phyloP scores from a whole-genome alignment of 1,140 invertebrate species.

The Drosophila tropicalis region DNA sequence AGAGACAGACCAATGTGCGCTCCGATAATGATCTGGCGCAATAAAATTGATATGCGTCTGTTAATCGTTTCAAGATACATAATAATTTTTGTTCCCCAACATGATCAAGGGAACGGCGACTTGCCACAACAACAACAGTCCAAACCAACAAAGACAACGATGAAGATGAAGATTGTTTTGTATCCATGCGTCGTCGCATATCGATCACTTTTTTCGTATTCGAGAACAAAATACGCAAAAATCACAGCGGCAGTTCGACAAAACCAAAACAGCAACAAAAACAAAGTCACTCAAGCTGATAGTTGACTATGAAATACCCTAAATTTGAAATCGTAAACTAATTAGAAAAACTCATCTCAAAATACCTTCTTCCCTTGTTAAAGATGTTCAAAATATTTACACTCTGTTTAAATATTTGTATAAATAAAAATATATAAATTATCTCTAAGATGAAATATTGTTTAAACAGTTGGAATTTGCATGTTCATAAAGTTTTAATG shows the following conservation, averaged over 20 bases:
- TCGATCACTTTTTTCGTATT: constrained; percentile 57
- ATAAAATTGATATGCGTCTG: constrained; percentile 80
- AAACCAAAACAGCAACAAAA: not conserved
- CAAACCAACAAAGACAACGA: constrained; percentile 22
- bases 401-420: no score
- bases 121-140: constrained; percentile 25
- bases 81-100: constrained; percentile 70
- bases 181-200: constrained; percentile 53
- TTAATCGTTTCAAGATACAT: constrained; percentile 79
- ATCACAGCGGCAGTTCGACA: constrained; percentile 59
- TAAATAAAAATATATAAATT: no score
- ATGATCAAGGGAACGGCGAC: constrained; percentile 30
- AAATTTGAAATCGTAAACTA: not conserved
- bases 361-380: no score
- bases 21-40: constrained; percentile 74
- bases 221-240: constrained; percentile 64
- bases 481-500: no score
- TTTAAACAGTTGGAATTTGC: no score
- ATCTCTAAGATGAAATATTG: no score
- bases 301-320: constrained; percentile 35
- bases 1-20: constrained; percentile 36
- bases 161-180: constrained; percentile 54
- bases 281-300: not conserved
- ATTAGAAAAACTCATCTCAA: no score
- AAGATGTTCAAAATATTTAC: no score